Evolutionary conservation across 2,888 invertebrate genomes (phyloP).

Genomic region (Harpalus rubripes): DNA sequence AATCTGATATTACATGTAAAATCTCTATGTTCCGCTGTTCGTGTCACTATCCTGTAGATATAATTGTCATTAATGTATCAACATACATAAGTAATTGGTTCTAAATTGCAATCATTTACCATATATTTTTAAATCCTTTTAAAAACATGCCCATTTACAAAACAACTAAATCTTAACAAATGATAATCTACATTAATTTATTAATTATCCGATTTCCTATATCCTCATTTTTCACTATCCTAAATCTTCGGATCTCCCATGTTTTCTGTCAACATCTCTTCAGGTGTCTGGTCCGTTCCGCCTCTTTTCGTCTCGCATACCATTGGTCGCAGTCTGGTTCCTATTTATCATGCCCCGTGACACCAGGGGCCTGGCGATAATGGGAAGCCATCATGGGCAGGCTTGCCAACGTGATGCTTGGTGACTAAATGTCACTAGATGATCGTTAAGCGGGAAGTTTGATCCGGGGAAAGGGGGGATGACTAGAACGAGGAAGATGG

Average conservation of each 20-base stretch:
- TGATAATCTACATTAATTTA: too few species aligned
- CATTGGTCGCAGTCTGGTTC: conserved; percentile 27
- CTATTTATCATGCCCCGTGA: conserved; percentile 14
- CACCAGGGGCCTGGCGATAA: conserved; percentile 55
- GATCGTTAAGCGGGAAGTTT: neutral
- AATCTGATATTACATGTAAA: too few species aligned
- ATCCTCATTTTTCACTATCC: too few species aligned
- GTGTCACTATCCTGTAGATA: too few species aligned
- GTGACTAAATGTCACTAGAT: conserved; percentile 54
- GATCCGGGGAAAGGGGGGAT: conserved; percentile 3
- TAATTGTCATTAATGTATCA: too few species aligned
- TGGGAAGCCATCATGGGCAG: conserved; percentile 63
- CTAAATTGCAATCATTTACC: too few species aligned
- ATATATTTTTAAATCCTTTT: too few species aligned
- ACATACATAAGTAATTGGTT: too few species aligned
- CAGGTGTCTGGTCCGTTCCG: neutral
- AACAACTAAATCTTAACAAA: too few species aligned
- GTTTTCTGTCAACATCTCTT: neutral
- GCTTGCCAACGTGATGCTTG: conserved; percentile 48
- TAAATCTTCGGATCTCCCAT: neutral
- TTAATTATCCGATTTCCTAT: too few species aligned
- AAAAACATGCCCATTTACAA: too few species aligned
- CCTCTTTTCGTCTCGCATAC: conserved; percentile 8
- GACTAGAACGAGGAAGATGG: conserved; percentile 19
- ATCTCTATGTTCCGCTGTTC: too few species aligned